A percentile compares a stretch with the other conserved stretches of the same genome.
Evolutionary conservation across 2,888 invertebrate genomes (phyloP).

Genomic region (Panzeria rudis): DNA sequence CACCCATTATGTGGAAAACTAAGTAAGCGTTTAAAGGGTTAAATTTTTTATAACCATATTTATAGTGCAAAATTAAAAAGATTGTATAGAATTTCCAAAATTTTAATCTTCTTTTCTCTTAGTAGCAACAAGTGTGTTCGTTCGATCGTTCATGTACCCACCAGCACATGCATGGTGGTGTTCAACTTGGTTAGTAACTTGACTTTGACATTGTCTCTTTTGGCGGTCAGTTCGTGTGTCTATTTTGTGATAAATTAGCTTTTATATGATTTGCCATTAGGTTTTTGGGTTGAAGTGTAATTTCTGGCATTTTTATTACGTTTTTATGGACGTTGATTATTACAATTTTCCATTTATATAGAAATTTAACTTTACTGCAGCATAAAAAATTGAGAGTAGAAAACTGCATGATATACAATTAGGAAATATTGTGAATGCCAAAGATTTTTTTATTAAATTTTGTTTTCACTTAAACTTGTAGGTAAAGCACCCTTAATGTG

Average conservation of each 20-base stretch:
- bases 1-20: background rate
- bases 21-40: conserved; percentile 9
- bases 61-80: conserved; percentile 24
- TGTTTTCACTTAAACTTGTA: too few relatives aligned
- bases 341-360: conserved; percentile 71
- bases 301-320: background rate
- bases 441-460: background rate
- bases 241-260: conserved; percentile 80
- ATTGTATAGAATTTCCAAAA: conserved; percentile 35
- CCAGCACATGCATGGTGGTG: conserved; percentile 17
- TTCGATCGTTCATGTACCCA: background rate
- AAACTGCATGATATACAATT: conserved; percentile 4
- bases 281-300: conserved; percentile 50
- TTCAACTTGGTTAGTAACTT: conserved; percentile 22
- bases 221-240: conserved; percentile 63
- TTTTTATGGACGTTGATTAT: conserved; percentile 75
- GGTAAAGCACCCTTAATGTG: too few relatives aligned
- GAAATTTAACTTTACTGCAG: conserved; percentile 67
- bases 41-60: conserved; percentile 19
- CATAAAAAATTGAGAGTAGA: conserved; percentile 6
- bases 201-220: conserved; percentile 54
- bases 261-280: conserved; percentile 76
- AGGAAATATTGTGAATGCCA: background rate
- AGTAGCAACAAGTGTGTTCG: conserved; percentile 32
- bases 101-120: conserved; percentile 7